phyloP scores from a whole-genome alignment of 2,113 vertebrate genomes.

The Menidia beryllina region DNA sequence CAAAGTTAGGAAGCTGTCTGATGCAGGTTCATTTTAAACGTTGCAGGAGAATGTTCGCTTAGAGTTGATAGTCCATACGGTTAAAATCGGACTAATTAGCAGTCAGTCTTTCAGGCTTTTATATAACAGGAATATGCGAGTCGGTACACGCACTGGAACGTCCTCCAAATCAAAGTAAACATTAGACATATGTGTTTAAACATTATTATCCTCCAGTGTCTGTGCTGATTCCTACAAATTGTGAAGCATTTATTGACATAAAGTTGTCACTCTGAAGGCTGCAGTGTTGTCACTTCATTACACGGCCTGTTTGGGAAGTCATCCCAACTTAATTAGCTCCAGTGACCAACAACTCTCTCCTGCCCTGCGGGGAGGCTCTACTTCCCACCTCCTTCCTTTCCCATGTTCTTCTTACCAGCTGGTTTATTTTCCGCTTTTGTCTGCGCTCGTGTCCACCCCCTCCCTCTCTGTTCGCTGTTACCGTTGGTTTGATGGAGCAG shows the following conservation, averaged over 20 bases:
- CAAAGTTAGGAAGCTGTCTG: neutral
- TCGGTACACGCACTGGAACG: neutral
- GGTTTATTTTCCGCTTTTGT: constrained; percentile 53
- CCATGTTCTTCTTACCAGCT: constrained; percentile 31
- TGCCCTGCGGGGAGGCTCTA: constrained; percentile 20
- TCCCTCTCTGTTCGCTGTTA: neutral
- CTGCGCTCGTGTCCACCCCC: constrained; percentile 15
- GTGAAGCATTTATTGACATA: neutral
- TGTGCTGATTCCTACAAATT: neutral
- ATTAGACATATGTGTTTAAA: neutral
- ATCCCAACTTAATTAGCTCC: constrained; percentile 60
- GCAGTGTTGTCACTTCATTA: constrained; percentile 44
- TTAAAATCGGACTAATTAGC: neutral
- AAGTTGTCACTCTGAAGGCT: constrained; percentile 7
- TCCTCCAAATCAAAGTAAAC: neutral
- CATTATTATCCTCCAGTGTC: neutral
- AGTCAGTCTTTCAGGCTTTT: neutral
- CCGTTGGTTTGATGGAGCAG: constrained; percentile 41
- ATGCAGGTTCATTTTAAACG: neutral
- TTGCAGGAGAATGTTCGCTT: neutral
- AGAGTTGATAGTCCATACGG: neutral
- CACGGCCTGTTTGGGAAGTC: constrained; percentile 30
- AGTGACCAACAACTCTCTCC: constrained; percentile 15
- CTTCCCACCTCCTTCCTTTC: neutral
- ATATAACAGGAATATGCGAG: neutral